Evolutionary conservation across 2,797 vertebrate species (phyloP).

Genomic region (Phrynocephalus guinanensis): DNA sequence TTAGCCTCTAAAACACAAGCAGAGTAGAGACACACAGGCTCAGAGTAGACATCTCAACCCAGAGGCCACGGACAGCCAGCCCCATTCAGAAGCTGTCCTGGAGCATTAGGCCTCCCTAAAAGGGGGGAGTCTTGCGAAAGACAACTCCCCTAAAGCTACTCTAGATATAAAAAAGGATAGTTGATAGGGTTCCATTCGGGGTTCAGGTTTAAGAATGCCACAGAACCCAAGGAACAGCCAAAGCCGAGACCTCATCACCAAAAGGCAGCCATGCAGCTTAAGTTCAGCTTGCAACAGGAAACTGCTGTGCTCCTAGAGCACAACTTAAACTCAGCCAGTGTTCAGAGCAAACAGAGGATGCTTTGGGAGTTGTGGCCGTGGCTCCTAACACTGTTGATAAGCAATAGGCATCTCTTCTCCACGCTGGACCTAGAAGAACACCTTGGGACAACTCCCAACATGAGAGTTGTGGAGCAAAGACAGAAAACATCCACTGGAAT

Average conservation of each 20-base stretch:
- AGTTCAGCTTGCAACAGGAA: neutral
- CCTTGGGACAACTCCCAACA: conserved; percentile 2
- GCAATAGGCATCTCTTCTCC: neutral
- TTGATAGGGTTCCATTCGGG: neutral
- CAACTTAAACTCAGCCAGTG: neutral
- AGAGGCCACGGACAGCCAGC: neutral
- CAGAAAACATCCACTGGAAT: conserved; percentile 1
- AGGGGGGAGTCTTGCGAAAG: neutral
- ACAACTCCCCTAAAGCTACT: neutral
- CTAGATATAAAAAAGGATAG: neutral
- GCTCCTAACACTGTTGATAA: neutral
- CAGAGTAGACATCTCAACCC: too few species aligned
- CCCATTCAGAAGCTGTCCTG: conserved; percentile 4
- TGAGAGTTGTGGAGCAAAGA: neutral
- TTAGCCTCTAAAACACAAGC: too few species aligned
- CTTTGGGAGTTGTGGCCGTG: rapidly evolving
- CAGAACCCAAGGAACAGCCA: neutral
- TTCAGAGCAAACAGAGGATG: neutral
- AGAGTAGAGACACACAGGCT: too few species aligned
- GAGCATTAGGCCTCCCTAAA: neutral
- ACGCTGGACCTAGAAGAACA: neutral
- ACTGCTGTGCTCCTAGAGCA: neutral
- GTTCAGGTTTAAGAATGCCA: neutral
- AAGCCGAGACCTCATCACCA: neutral
- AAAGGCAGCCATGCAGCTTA: neutral